These are phyloP conservation scores for Caprella mutica DNA, from an alignment of 2,888 invertebrate genomes.

Conservation along the genomic window DNA sequence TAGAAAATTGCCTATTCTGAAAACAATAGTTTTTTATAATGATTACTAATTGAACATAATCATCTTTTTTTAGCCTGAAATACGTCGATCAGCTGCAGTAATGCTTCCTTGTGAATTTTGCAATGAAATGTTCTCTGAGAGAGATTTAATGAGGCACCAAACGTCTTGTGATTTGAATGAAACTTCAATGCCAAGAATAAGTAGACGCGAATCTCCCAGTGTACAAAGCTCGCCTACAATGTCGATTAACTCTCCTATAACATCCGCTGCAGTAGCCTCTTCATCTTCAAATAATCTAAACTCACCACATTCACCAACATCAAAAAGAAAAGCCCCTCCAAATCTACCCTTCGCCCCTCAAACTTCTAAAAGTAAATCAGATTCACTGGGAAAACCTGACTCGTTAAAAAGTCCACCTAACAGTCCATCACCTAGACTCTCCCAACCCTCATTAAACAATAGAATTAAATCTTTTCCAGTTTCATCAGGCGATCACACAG, in stretches of 20 bases:
- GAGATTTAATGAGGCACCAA: conserved; percentile 47
- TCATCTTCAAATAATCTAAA: background rate
- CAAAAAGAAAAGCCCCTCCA: conserved; percentile 11
- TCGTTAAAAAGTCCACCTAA: conserved; percentile 7
- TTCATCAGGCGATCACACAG: background rate
- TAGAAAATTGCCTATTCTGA: too few relatives aligned
- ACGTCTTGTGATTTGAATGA: conserved; percentile 33
- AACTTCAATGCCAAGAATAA: conserved; percentile 20
- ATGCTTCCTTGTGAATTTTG: conserved; percentile 50
- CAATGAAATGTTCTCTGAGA: conserved; percentile 45
- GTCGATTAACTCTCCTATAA: background rate
- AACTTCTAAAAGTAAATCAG: background rate
- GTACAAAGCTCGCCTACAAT: conserved; percentile 4
- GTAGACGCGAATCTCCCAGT: conserved; percentile 6
- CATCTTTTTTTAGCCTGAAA: conserved; percentile 18
- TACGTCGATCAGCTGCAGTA: conserved; percentile 28
- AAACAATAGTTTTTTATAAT: too few relatives aligned
- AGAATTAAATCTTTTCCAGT: conserved; percentile 4
- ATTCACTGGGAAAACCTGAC: background rate
- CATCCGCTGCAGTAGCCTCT: background rate
- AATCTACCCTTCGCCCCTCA: conserved; percentile 16
- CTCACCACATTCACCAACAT: conserved; percentile 1
- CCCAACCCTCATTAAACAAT: conserved; percentile 7
- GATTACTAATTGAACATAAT: background rate
- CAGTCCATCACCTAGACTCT: conserved; percentile 23